These are phyloP conservation scores for Prionace glauca DNA, from an alignment of 2,797 vertebrate species.

Conservation along the genomic window DNA sequence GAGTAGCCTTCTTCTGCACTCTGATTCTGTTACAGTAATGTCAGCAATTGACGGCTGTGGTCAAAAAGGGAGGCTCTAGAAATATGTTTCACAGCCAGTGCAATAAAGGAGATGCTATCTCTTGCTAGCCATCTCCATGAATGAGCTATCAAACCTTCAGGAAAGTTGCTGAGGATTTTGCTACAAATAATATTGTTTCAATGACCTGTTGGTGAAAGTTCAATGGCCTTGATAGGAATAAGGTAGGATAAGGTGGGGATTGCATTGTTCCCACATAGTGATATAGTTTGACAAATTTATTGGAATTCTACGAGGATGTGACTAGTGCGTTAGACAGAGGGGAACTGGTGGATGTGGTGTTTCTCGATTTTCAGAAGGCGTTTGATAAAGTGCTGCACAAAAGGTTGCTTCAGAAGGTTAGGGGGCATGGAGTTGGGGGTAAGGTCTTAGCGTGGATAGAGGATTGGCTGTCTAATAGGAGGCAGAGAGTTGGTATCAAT, in stretches of 20 bases:
- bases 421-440: too few species aligned
- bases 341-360: too few species aligned
- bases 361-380: too few species aligned
- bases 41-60: background rate
- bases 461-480: too few species aligned
- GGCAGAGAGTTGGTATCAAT: too few species aligned
- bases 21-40: background rate
- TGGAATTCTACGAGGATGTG: too few species aligned
- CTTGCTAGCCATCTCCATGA: background rate
- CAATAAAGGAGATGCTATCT: background rate
- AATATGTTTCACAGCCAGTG: background rate
- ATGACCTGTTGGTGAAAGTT: background rate
- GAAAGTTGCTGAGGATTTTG: background rate
- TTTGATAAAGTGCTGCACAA: too few species aligned
- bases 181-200: background rate
- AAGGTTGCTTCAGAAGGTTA: too few species aligned
- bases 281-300: background rate
- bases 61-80: background rate
- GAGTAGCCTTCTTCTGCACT: too few species aligned
- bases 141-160: background rate
- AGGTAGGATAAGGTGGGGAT: background rate
- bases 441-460: too few species aligned
- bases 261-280: background rate
- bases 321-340: too few species aligned
- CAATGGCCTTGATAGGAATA: background rate